Evolutionary conservation across 2,113 vertebrate genomes (phyloP).

Genomic region (Ciconia maguari): DNA sequence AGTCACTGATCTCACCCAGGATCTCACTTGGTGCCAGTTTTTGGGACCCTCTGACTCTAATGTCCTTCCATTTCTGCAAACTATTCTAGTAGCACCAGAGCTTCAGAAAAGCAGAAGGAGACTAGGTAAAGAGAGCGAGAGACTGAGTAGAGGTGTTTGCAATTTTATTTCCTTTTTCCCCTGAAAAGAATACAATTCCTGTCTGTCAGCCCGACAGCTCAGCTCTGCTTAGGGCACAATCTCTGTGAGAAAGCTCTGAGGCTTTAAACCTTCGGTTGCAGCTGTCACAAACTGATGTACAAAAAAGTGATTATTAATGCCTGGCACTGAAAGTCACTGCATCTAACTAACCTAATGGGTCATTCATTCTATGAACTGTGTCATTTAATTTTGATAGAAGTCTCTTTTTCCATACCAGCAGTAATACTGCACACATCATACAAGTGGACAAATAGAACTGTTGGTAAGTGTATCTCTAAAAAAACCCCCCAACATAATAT

Average conservation of each 20-base stretch:
- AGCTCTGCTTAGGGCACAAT: not conserved
- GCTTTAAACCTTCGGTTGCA: not conserved
- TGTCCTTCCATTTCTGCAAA: not conserved
- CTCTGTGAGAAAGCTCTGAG: not conserved
- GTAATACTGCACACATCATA: not conserved
- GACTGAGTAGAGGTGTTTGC: not conserved
- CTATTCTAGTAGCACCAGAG: not conserved
- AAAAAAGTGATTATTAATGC: not conserved
- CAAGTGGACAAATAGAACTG: not conserved
- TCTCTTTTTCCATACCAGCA: not conserved
- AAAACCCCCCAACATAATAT: not conserved
- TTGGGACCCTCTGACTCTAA: not conserved
- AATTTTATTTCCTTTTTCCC: not conserved
- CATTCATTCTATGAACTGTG: not conserved
- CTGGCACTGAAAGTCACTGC: not conserved
- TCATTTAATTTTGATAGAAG: not conserved
- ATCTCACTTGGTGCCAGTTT: not conserved
- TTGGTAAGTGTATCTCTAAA: not conserved
- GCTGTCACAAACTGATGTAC: not conserved
- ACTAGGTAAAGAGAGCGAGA: not conserved
- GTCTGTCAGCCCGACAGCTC: not conserved
- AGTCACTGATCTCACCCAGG: not conserved
- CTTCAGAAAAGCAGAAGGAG: not conserved
- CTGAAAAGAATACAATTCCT: not conserved
- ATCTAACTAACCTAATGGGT: not conserved